Conservation (phyloP, 2,797 vertebrate genomes). For the Sciurus carolinensis region DNA sequence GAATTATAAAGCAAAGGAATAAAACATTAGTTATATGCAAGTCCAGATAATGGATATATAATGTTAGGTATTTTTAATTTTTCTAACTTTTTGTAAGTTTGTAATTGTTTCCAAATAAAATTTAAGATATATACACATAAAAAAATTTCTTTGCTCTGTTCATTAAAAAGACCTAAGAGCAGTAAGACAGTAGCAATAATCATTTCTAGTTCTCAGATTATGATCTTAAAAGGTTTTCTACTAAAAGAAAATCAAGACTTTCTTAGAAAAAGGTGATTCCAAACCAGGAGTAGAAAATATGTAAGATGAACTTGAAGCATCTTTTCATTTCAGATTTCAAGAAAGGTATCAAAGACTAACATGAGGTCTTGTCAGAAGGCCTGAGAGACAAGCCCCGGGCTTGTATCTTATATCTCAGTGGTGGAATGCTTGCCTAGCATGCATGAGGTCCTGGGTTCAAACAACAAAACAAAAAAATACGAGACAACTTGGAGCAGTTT, state of each 20-base stretch:
- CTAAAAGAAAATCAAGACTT: not conserved
- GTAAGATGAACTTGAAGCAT: not conserved
- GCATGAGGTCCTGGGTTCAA: too few relatives aligned
- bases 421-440: too few relatives aligned
- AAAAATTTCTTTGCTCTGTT: not conserved
- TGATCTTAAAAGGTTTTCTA: constrained; percentile 39
- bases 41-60: constrained; percentile 5
- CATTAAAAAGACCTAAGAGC: constrained; percentile 5
- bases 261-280: constrained; percentile 1
- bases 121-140: not conserved
- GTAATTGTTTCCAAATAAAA: constrained; percentile 50
- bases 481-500: not conserved
- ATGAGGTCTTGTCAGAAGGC: not conserved
- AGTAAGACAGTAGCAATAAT: not conserved
- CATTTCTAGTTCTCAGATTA: not conserved
- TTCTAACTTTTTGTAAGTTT: constrained; percentile 30
- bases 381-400: not conserved
- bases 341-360: constrained; percentile 13
- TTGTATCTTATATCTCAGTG: too few relatives aligned
- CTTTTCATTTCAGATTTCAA: constrained; percentile 18
- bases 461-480: too few relatives aligned
- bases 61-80: constrained; percentile 29
- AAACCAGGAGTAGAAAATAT: not conserved
- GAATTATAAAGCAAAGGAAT: constrained; percentile 1
- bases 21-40: not conserved